Evolutionary conservation across 2,113 vertebrate species (phyloP).

Genomic region (Struthidea cinerea): DNA sequence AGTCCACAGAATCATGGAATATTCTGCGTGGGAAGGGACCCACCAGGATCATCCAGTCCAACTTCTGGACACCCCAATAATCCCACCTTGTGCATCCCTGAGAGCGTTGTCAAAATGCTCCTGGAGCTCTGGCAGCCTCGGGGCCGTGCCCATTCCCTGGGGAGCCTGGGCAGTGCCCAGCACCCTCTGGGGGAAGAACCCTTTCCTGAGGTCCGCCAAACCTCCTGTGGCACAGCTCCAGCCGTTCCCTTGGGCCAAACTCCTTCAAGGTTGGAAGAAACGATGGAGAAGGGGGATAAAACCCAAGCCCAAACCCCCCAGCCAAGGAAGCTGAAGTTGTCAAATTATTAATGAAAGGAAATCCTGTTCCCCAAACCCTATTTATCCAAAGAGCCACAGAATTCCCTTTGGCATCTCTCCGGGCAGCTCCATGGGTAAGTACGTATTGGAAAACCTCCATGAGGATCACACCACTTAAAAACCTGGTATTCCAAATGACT

Average conservation of each 20-base stretch:
- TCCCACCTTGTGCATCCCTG: neutral
- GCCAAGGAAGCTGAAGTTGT: neutral
- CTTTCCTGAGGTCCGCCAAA: accelerated
- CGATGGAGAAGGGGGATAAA: neutral
- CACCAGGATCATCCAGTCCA: neutral
- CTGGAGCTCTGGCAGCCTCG: neutral
- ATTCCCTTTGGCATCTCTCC: neutral
- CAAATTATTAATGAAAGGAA: neutral
- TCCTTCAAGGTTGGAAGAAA: neutral
- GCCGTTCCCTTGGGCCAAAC: accelerated
- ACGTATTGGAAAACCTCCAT: neutral
- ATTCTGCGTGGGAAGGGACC: neutral
- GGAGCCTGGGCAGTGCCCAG: neutral
- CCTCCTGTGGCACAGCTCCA: neutral
- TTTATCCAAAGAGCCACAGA: neutral
- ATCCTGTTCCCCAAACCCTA: neutral
- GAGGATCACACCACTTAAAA: neutral
- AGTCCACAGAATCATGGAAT: neutral
- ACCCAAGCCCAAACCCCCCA: neutral
- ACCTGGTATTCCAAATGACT: slow-evolving; percentile 9
- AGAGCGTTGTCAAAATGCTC: accelerated
- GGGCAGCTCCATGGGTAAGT: neutral
- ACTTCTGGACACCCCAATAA: no score
- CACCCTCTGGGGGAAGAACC: neutral
- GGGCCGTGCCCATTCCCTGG: neutral